phyloP scores from a whole-genome alignment of 2,113 vertebrate genomes.

The Ptilorrhoa leucosticta region DNA sequence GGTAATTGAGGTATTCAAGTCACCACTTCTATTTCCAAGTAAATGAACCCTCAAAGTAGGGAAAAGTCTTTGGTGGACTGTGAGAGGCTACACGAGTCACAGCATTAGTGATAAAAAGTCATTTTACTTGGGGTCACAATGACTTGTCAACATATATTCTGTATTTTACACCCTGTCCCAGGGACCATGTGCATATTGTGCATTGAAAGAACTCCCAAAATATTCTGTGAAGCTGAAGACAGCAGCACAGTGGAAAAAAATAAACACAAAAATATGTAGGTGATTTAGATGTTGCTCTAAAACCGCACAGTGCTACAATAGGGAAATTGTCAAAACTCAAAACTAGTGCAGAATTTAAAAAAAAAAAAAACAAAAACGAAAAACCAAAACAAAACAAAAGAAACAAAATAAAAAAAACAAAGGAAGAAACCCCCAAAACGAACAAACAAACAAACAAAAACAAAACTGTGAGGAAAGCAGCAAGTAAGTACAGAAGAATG shows the following conservation, averaged over 20 bases:
- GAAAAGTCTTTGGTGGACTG: background rate
- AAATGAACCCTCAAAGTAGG: background rate
- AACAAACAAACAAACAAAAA: background rate
- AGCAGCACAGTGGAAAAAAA: background rate
- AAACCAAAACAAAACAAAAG: background rate
- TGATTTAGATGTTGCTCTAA: background rate
- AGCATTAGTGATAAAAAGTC: accelerated
- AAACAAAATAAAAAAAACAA: too few species aligned
- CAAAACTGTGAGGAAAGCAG: background rate
- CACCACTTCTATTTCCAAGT: background rate
- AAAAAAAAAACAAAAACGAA: background rate
- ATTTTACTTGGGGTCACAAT: background rate
- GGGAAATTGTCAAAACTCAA: background rate
- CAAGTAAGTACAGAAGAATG: background rate
- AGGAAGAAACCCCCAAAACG: too few species aligned
- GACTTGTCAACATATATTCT: background rate
- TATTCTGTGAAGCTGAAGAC: background rate
- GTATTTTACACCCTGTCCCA: background rate
- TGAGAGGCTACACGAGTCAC: background rate
- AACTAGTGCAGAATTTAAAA: accelerated
- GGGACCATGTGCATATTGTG: background rate
- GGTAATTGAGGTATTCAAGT: background rate
- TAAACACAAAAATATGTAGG: too few species aligned
- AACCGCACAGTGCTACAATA: background rate
- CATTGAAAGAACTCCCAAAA: background rate